Evolutionary conservation across 2,113 vertebrate genomes (phyloP).

Genomic region (Callospermophilus lateralis): DNA sequence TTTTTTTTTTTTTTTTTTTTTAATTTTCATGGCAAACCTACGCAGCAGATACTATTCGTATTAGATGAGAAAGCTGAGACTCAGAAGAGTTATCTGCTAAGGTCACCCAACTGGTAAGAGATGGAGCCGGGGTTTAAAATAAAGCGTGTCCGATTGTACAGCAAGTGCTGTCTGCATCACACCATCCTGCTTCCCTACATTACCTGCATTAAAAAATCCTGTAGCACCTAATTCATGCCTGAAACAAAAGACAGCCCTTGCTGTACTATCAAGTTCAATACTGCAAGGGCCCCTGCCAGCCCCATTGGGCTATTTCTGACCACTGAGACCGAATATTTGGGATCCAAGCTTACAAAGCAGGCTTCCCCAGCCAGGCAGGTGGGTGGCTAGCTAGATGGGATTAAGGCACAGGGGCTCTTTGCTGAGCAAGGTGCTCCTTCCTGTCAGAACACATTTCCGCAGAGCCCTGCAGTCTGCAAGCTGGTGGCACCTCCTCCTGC

Average conservation of each 20-base stretch:
- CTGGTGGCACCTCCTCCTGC: slow-evolving; percentile 86
- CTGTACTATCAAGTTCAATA: neutral
- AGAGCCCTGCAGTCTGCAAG: slow-evolving; percentile 84
- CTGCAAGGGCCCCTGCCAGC: neutral
- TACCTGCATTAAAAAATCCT: neutral
- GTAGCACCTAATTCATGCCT: neutral
- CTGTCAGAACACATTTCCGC: slow-evolving; percentile 83
- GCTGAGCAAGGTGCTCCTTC: slow-evolving; percentile 82
- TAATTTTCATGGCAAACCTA: neutral
- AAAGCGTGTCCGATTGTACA: neutral
- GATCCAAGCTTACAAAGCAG: neutral
- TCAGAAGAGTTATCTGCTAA: neutral
- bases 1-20: neutral
- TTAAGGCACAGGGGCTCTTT: slow-evolving; percentile 68
- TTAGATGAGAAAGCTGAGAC: neutral
- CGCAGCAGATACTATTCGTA: neutral
- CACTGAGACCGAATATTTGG: neutral
- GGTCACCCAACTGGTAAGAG: neutral
- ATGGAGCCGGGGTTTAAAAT: neutral
- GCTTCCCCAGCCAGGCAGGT: slow-evolving; percentile 40
- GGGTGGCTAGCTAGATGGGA: neutral
- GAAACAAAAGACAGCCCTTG: slow-evolving; percentile 8
- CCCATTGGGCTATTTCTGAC: neutral
- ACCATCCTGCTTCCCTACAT: neutral
- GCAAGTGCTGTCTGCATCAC: neutral